Evolutionary conservation across 2,888 invertebrate species (phyloP).

Genomic region (Alitta virens): DNA sequence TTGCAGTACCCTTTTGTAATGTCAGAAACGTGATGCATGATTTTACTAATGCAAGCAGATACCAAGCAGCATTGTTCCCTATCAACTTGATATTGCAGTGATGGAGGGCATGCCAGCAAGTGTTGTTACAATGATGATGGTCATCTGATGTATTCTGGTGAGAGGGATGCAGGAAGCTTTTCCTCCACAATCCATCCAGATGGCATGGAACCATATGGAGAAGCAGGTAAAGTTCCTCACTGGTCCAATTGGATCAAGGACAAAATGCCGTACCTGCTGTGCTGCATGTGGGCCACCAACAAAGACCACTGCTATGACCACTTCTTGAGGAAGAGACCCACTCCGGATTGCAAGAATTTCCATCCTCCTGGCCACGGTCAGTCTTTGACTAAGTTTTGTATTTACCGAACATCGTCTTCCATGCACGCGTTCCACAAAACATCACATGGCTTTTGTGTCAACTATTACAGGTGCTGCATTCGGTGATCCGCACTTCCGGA

Average conservation of each 20-base stretch:
- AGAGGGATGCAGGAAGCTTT: not conserved
- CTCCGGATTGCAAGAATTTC: slow-evolving; percentile 1
- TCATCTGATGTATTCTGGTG: not conserved
- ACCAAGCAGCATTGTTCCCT: no score
- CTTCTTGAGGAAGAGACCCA: slow-evolving; percentile 5
- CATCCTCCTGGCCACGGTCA: slow-evolving; percentile 1
- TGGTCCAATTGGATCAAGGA: slow-evolving; percentile 18
- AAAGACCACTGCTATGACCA: slow-evolving; percentile 1
- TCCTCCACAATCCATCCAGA: not conserved
- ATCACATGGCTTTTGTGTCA: no score
- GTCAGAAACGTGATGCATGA: no score
- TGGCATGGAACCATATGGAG: not conserved
- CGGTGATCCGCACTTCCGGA: slow-evolving; percentile 23
- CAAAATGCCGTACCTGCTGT: slow-evolving; percentile 4
- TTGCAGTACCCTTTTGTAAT: no score
- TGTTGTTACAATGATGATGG: slow-evolving; percentile 2
- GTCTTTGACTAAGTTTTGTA: not conserved
- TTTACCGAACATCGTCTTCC: not conserved
- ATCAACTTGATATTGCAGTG: no score
- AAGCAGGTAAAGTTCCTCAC: not conserved
- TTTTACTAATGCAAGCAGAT: no score
- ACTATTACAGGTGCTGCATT: slow-evolving; percentile 9
- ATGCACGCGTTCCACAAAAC: not conserved
- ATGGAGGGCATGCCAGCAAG: not conserved
- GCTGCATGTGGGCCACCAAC: slow-evolving; percentile 19